Evolutionary conservation across 2,888 invertebrate species (phyloP).

Genomic region (Eilema depressum): DNA sequence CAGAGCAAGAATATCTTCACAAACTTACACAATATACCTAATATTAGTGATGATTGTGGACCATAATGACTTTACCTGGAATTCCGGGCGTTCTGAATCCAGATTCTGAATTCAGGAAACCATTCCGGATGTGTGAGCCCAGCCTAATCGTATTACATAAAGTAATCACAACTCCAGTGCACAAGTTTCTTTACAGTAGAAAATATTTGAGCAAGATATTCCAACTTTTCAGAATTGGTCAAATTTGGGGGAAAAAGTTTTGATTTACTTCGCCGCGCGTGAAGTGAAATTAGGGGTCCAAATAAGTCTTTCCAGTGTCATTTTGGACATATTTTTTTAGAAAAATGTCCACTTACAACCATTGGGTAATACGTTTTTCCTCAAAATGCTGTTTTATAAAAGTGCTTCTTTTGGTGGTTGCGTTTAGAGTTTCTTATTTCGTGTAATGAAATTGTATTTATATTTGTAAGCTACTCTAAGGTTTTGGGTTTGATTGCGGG

Average conservation of each 20-base stretch:
- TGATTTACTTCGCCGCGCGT: conserved; percentile 17
- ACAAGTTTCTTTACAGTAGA: conserved; percentile 29
- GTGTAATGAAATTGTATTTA: neutral
- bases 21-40: no score
- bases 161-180: conserved; percentile 28
- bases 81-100: no score
- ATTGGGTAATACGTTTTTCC: neutral
- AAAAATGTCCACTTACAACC: neutral
- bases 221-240: conserved; percentile 21
- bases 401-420: neutral
- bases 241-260: conserved; percentile 23
- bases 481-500: neutral
- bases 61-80: no score
- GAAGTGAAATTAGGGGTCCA: conserved; percentile 20
- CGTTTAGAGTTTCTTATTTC: neutral
- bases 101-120: no score
- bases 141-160: conserved; percentile 30
- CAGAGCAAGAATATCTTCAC: no score
- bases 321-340: conserved; percentile 10
- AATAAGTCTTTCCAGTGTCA: conserved; percentile 6
- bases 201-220: conserved; percentile 18
- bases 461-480: neutral
- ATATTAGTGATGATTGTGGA: no score
- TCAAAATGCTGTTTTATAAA: neutral
- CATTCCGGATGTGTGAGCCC: no score